A percentile compares a stretch with the other conserved stretches of the same genome.
Evolutionary conservation across 2,888 invertebrate species (phyloP).

Genomic region (Meta bourneti): DNA sequence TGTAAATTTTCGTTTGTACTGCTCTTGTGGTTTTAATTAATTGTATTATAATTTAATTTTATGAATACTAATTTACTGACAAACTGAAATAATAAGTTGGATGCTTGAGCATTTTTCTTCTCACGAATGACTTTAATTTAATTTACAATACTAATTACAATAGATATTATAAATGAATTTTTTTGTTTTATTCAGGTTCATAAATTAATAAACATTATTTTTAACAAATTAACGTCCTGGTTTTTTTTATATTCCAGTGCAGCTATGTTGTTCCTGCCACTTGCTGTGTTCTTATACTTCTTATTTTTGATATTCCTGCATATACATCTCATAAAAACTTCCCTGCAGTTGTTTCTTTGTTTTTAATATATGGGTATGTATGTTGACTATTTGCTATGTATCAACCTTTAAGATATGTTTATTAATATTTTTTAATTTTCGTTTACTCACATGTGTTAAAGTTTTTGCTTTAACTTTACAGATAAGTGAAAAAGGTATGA

Average conservation of each 20-base stretch:
- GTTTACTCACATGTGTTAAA: neutral
- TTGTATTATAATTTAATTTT: neutral
- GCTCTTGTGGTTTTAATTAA: neutral
- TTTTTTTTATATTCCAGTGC: constrained; percentile 82
- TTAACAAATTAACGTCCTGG: too few species aligned
- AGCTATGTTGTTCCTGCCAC: constrained; percentile 86
- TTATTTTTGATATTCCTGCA: constrained; percentile 88
- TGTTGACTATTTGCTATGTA: neutral
- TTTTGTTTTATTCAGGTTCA: too few species aligned
- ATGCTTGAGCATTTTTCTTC: neutral
- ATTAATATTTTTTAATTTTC: neutral
- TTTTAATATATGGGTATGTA: constrained; percentile 82
- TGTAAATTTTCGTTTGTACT: neutral
- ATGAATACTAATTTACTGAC: neutral
- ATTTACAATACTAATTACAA: too few species aligned
- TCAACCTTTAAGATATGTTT: neutral
- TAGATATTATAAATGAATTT: too few species aligned
- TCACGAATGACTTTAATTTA: neutral
- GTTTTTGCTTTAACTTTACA: neutral
- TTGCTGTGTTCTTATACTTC: constrained; percentile 86
- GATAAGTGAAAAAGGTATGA: too few species aligned
- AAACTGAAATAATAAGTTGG: neutral
- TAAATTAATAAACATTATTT: too few species aligned
- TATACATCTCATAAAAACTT: constrained; percentile 88
- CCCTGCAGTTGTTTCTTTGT: constrained; percentile 85